phyloP scores from a whole-genome alignment of 2,797 vertebrate genomes.

The Xenopus petersii region DNA sequence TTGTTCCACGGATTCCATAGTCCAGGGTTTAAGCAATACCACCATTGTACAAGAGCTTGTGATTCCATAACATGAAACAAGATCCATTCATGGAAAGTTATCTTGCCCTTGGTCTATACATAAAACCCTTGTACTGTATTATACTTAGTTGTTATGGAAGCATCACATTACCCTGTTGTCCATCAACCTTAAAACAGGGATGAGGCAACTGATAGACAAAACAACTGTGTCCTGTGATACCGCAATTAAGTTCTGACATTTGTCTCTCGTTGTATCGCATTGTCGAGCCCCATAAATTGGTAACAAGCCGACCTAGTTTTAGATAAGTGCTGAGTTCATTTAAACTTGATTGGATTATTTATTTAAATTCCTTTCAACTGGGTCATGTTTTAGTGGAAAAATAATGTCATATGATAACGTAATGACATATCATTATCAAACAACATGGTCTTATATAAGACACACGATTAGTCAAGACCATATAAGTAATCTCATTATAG shows the following conservation, averaged over 20 bases:
- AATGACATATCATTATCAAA: too few relatives aligned
- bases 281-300: too few relatives aligned
- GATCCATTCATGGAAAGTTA: constrained; percentile 20
- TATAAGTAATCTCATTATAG: too few relatives aligned
- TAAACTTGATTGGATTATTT: too few relatives aligned
- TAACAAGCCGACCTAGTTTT: too few relatives aligned
- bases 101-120: background rate
- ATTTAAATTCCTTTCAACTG: too few relatives aligned
- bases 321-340: too few relatives aligned
- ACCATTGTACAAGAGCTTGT: constrained; percentile 12
- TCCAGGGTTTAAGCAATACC: background rate
- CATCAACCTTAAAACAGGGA: constrained; percentile 3
- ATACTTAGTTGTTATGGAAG: background rate
- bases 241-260: background rate
- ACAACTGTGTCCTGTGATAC: constrained; percentile 12
- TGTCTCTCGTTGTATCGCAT: background rate
- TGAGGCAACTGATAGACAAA: background rate
- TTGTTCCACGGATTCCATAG: too few relatives aligned
- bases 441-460: too few relatives aligned
- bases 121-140: constrained; percentile 14
- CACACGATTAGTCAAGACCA: too few relatives aligned
- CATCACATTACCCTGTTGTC: constrained; percentile 4
- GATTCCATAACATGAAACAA: constrained; percentile 18
- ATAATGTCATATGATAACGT: too few relatives aligned
- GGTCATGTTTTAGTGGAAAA: too few relatives aligned